Conservation (phyloP, 2,797 vertebrate species). For the Pangasius mekongensis region DNA sequence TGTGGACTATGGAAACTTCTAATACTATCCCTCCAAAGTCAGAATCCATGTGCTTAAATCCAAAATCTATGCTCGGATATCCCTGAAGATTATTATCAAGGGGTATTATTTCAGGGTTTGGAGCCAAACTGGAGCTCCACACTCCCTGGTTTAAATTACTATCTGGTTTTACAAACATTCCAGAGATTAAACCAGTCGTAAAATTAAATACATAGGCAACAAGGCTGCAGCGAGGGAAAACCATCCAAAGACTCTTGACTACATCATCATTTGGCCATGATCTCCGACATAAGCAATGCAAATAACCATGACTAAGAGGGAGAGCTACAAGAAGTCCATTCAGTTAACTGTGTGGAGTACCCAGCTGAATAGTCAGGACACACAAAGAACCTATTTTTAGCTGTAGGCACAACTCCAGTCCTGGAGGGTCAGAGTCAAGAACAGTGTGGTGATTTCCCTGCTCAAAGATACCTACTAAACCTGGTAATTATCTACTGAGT, state of each 20-base stretch:
- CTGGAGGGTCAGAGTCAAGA: background rate
- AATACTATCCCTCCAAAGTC: background rate
- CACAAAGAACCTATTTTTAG: constrained; percentile 37
- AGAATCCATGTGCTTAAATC: background rate
- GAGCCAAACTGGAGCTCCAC: background rate
- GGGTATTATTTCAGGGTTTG: background rate
- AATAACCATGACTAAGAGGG: constrained; percentile 20
- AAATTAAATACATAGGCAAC: background rate
- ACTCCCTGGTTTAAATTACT: background rate
- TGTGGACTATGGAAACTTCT: background rate
- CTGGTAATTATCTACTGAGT: background rate
- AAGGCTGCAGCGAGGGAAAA: background rate
- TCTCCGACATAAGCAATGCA: background rate
- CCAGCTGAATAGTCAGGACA: background rate
- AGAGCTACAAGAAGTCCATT: constrained; percentile 25
- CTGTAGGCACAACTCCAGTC: background rate
- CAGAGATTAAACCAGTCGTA: background rate
- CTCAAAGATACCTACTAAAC: background rate
- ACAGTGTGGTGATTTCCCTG: background rate
- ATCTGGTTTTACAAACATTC: background rate
- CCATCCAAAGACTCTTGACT: constrained; percentile 13
- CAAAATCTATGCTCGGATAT: too few relatives aligned
- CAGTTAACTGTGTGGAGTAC: constrained; percentile 27
- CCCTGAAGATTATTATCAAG: background rate
- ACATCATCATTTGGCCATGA: background rate